phyloP scores from a whole-genome alignment of 2,888 invertebrate species.

The Tenthredo distinguenda region DNA sequence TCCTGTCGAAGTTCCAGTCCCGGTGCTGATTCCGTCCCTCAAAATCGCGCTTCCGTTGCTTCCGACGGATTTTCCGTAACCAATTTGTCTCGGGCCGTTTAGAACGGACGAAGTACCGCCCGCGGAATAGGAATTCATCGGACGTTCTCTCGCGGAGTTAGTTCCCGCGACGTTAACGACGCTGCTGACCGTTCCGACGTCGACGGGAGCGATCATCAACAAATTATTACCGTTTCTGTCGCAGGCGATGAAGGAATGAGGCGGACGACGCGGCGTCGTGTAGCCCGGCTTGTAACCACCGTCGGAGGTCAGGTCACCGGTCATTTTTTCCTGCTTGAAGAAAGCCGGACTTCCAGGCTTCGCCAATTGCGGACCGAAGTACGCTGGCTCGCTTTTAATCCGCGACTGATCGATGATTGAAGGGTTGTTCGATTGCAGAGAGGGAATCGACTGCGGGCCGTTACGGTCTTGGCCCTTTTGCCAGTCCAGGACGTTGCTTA shows the following conservation, averaged over 20 bases:
- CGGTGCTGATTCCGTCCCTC: not conserved
- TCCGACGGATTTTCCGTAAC: not conserved
- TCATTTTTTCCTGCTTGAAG: conserved; percentile 65
- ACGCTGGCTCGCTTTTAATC: conserved; percentile 66
- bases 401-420: conserved; percentile 62
- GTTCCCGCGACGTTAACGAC: conserved; percentile 30
- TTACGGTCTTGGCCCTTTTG: conserved; percentile 81
- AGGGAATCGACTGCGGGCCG: conserved; percentile 68
- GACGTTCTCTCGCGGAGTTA: conserved; percentile 11
- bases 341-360: conserved; percentile 62
- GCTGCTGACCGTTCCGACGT: conserved; percentile 14
- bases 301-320: conserved; percentile 63
- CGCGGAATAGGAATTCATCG: conserved; percentile 19
- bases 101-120: not conserved
- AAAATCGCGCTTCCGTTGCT: conserved; percentile 2
- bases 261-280: conserved; percentile 74
- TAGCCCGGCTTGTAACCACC: conserved; percentile 45
- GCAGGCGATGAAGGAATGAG: conserved; percentile 79
- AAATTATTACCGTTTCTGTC: conserved; percentile 85
- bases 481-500: conserved; percentile 94
- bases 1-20: not conserved
- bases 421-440: conserved; percentile 71
- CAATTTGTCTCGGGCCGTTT: conserved; percentile 13
- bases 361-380: conserved; percentile 66
- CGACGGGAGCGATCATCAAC: conserved; percentile 83